Evolutionary conservation across 2,888 invertebrate species (phyloP), one percentile per base, ranked within the genome.

Genomic region (Scrobipalpa atriplicella): DNA sequence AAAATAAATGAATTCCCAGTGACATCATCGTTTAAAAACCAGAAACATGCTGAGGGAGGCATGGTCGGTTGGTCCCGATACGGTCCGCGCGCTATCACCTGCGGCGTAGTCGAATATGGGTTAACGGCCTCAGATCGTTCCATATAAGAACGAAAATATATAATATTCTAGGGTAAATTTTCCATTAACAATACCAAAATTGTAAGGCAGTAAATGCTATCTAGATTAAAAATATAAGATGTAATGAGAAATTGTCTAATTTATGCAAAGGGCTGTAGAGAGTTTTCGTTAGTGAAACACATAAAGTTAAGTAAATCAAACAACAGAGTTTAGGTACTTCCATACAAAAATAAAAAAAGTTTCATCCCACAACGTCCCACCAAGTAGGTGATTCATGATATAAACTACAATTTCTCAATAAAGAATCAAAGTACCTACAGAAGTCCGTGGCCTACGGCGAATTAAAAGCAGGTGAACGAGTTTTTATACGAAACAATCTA

Each of bases 401-500:
- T 29, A 29, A 29, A 5, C 11, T 3, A 43, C 11, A 43, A 3
- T 11, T 43, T 43, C 43, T 43, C 13, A 13, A 13, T 43, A 29
- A 29, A 13, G 43, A 43, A 43, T 43, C 43, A 43, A 43, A 43
- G 43, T 43, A 43, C 13, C 41, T 11, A 43, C 13, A 47, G 47
- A 5, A 47, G 3, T 47, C 1, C 16, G 18, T 52, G 13, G 21
- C 41, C 41, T 2, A 16, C 41, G 47, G 16, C 38, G 13, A 38
- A 36, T 38, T n/a, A 52, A 63, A 63, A 63, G 63, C 63, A 52
- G 63, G 63, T 63, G 63, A 89, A 73, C 88, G 69, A 81, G 84
- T 89, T 89, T 85, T 87, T 90, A 78, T 74, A 71, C 74, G 81
- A 81, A 85, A 84, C 85, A 83, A 89, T 88, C 86, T 84, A 78